Evolutionary conservation across 2,113 vertebrate genomes (phyloP).

Genomic region (Ondatra zibethicus): DNA sequence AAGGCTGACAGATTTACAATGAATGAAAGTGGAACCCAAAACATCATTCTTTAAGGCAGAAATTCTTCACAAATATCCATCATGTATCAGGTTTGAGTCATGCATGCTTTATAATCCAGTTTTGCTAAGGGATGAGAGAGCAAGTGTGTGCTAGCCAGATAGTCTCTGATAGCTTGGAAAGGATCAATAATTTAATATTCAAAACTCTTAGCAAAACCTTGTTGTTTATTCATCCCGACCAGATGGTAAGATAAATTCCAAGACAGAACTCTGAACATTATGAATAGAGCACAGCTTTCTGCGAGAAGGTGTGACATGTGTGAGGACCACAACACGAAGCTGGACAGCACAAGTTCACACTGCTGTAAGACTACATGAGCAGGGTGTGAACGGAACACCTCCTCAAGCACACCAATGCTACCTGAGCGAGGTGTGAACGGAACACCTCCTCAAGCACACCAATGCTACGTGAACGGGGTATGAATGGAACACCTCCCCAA

Average conservation of each 20-base stretch:
- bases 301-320: not conserved
- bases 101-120: not conserved
- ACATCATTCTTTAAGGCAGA: not conserved
- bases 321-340: not conserved
- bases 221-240: not conserved
- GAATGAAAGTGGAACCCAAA: constrained; percentile 20
- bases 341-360: not conserved
- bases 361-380: not conserved
- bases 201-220: constrained; percentile 14
- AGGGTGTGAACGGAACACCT: not conserved
- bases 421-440: too few species aligned
- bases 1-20: not conserved
- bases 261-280: not conserved
- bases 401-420: not conserved
- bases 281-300: not conserved
- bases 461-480: too few species aligned
- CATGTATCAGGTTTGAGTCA: not conserved
- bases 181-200: constrained; percentile 27
- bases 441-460: too few species aligned
- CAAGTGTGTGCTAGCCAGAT: not conserved
- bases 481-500: too few species aligned
- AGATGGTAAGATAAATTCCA: not conserved
- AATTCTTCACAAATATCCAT: constrained; percentile 16
- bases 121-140: not conserved
- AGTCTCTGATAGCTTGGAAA: not conserved